Base-by-base conservation (phyloP, 2,797 vertebrate species). In the Ibycter americanus region DNA sequence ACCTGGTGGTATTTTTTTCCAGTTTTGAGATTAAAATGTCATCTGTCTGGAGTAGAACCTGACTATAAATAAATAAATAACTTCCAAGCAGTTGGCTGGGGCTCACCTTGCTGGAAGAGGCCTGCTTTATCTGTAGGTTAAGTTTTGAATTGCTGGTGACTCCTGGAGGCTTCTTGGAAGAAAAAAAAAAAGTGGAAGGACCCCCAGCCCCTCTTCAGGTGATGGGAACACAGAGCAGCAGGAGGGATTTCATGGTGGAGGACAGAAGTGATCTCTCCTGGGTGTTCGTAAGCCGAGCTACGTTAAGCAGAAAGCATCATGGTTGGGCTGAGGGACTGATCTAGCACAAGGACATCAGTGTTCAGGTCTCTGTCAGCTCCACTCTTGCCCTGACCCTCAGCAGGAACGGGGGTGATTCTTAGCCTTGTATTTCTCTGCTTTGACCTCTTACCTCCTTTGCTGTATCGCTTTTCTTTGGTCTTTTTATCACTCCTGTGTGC, bases 401-500 rank as follows among this genome's bases (percentile, higher is more conserved):
- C 4, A 56, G 34, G n/a, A 62, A 4, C 1, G 5, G 18, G 18
- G 12, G 8, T 12, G 23, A 21, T 66, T 51, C 42, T 40, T 6
- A 5, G 19, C 44, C 5, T 52, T 38, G 42, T 44, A 12, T 15
- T 46, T 44, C 34, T 19, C 58, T 71, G 32, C 61, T 49, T 49
- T 36, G 19, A n/a, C 14, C 10, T 47, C 34, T 72, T n/a, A 7
- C 1, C 32, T 23, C 8, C 47, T 29, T 46, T 3, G 0, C 51
- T n/a, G 4, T 14, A 2, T 61, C 5, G 0, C 15, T 36, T 31
- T 22, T 19, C 38, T 44, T 8, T 4, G 22, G 68, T 19, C 31
- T 71, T 23, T 9, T 11, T 1, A 1, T 16, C 26, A 2, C 21
- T 62, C 21, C 47, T 23, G 36, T 0, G 0, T 6, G 34, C 27